Evolutionary conservation across 2,888 invertebrate species (phyloP), one percentile per base, ranked within the genome.

Genomic region (Tortrix viridana): DNA sequence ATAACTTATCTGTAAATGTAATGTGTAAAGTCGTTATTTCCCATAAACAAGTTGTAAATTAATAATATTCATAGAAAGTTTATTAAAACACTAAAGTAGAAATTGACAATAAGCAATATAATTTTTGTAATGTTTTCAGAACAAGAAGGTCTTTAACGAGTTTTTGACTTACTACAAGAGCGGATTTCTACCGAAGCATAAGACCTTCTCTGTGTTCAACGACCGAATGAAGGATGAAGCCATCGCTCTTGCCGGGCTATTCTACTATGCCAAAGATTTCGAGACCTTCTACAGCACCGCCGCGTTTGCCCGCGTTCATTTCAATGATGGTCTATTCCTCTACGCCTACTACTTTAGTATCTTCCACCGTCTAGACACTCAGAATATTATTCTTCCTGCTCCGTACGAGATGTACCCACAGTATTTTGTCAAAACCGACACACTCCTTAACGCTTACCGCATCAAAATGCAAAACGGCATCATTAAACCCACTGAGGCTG

Each of bases 331-430:
- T 52, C 86, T 94, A 76, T 95, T 94, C 84, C 77, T 93, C 4
- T 95, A 95, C 74, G 89, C 93, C 5, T 88, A 94, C 74, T 93
- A 93, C 71, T 89, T 94, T 12, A 94, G 94, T 43, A 77, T 93
- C 5, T 74, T 93, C 18, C 94, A 94, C 71, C 94, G 94, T 50
- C 73, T 85, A 3, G 95, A 95, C 71, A 90, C 93, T 57, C 82
- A 85, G 52, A 92, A 93, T 55, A 79, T 95, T 26, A 93, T 93
- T 19, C 72, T 95, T 41, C 96, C 95, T 2, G 94, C 95, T 1
- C 89, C 94, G 16, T 95, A 95, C 74, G 95, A 96, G 88, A 85
- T 95, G 23, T 86, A 93, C 71, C 95, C 96, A 0, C 91, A 94
- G 77, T 92, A 93, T 69, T 96, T 94, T 89, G 92, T 94, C 67